Conservation (phyloP, 53 echinoderm and acorn worm species). For the Luidia sarsii region DNA sequence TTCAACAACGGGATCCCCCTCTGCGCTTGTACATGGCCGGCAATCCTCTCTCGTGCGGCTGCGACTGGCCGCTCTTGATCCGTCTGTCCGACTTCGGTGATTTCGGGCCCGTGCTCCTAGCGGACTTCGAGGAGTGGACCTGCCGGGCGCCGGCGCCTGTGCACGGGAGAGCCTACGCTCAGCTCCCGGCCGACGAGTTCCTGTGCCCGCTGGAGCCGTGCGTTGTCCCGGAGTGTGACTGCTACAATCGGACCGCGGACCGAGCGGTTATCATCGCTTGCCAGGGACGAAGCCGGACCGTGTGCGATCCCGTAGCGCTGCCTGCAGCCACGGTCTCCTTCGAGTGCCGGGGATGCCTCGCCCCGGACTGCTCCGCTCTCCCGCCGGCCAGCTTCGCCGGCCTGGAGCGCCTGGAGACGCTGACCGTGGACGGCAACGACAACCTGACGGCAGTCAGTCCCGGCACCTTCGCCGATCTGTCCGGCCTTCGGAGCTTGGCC, state of each 20-base stretch:
- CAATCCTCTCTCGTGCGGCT: conserved; percentile 60
- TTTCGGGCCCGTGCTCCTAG: conserved; percentile 22
- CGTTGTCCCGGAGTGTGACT: conserved; percentile 18
- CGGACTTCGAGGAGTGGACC: conserved; percentile 33
- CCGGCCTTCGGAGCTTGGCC: conserved; percentile 31
- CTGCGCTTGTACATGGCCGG: conserved; percentile 24
- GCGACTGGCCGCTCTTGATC: not conserved
- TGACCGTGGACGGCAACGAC: conserved; percentile 35
- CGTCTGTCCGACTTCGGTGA: not conserved
- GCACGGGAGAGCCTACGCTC: conserved; percentile 16
- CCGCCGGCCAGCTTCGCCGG: conserved; percentile 1
- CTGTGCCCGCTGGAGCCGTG: conserved; percentile 54
- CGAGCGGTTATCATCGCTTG: conserved; percentile 38
- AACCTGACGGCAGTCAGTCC: conserved; percentile 18
- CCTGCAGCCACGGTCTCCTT: conserved; percentile 40
- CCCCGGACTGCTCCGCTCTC: not conserved
- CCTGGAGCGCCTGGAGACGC: conserved; percentile 10
- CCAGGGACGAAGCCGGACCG: not conserved
- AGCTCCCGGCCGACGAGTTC: conserved; percentile 34
- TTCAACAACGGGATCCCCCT: conserved; percentile 9
- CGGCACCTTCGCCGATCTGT: conserved; percentile 50
- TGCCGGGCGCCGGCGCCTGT: conserved; percentile 52
- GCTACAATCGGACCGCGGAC: conserved; percentile 44
- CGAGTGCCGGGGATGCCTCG: conserved; percentile 36
- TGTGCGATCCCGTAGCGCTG: conserved; percentile 9